Conservation (phyloP, 2,797 vertebrate species). For the Neomorphus geoffroyi region DNA sequence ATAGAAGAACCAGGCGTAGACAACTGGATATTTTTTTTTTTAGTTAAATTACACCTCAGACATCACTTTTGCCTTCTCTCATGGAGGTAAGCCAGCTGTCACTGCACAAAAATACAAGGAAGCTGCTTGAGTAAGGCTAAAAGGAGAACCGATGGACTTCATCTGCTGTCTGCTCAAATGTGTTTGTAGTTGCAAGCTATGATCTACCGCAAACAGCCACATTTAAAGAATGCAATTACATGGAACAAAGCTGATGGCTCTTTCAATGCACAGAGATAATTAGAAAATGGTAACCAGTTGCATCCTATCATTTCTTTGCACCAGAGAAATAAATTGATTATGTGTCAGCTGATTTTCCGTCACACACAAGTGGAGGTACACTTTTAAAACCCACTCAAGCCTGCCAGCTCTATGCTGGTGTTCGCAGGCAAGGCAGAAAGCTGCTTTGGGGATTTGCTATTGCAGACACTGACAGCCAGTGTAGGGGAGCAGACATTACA, state of each 20-base stretch:
- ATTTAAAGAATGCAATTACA: constrained; percentile 41
- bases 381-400: not conserved
- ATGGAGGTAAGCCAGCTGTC: not conserved
- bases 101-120: not conserved
- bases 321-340: constrained; percentile 11
- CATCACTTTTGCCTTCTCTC: not conserved
- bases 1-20: not conserved
- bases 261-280: constrained; percentile 22
- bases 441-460: not conserved
- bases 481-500: not conserved
- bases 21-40: not conserved
- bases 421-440: not conserved
- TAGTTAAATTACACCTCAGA: not conserved
- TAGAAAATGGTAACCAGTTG: constrained; percentile 32
- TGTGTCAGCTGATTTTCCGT: not conserved
- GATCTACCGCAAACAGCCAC: constrained; percentile 34
- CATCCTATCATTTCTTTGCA: constrained; percentile 21
- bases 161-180: not conserved
- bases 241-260: constrained; percentile 56
- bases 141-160: constrained; percentile 10
- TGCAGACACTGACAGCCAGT: not conserved
- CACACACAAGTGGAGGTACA: not conserved
- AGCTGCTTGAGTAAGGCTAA: not conserved
- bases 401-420: not conserved
- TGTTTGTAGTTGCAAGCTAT: not conserved